Evolutionary conservation across 2,113 vertebrate species (phyloP).

Genomic region (Oreochromis aureus): DNA sequence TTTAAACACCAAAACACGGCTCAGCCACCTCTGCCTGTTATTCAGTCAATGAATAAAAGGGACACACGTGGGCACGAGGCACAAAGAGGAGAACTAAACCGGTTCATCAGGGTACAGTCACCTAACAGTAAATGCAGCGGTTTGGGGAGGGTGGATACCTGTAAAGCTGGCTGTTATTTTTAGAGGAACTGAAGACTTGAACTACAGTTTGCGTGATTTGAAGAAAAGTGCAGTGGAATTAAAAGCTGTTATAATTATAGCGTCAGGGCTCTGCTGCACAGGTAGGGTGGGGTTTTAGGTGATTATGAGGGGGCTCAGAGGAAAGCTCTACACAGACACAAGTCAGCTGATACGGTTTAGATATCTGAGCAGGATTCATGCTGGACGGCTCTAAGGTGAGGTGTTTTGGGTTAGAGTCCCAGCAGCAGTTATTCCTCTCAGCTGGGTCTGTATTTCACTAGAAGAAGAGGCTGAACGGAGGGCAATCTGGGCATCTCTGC

Average conservation of each 20-base stretch:
- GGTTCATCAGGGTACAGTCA: background rate
- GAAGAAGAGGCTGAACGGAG: background rate
- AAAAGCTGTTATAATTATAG: background rate
- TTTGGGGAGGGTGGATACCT: background rate
- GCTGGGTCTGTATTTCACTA: background rate
- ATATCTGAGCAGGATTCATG: background rate
- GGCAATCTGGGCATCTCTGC: background rate
- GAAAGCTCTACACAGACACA: background rate
- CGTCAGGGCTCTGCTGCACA: background rate
- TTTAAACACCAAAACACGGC: background rate
- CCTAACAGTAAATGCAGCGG: background rate
- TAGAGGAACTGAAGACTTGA: background rate
- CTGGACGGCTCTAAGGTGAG: background rate
- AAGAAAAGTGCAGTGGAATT: background rate
- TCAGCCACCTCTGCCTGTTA: background rate
- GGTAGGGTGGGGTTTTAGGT: background rate
- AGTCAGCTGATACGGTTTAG: background rate
- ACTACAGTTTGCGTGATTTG: background rate
- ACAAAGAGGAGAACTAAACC: background rate
- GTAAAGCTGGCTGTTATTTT: background rate
- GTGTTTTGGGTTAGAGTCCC: background rate
- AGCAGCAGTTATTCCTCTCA: accelerated
- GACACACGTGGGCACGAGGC: background rate
- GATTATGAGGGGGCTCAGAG: background rate
- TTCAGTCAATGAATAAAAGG: background rate